Evolutionary conservation across 2,113 vertebrate species (phyloP).

Genomic region (Epinephelus cyanopodus): DNA sequence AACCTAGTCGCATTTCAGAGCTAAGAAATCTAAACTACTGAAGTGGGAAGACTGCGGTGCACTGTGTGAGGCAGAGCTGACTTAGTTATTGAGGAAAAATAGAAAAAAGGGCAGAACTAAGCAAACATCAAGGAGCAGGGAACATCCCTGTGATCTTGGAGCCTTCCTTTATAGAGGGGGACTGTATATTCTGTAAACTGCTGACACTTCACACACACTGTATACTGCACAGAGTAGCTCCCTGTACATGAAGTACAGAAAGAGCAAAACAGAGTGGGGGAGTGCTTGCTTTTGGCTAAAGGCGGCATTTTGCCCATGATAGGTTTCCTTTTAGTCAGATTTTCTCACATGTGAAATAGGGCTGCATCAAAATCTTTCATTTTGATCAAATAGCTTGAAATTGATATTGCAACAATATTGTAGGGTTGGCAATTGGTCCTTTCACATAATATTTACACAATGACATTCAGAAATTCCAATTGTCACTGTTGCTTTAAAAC

Average conservation of each 20-base stretch:
- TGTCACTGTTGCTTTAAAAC: too few relatives aligned
- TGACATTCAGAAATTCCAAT: too few relatives aligned
- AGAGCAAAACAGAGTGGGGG: neutral
- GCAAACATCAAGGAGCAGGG: constrained; percentile 60
- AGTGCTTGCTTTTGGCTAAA: constrained; percentile 2
- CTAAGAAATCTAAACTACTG: neutral
- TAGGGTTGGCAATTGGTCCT: too few relatives aligned
- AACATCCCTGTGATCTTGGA: constrained; percentile 63
- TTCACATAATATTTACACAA: too few relatives aligned
- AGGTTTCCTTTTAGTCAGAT: constrained; percentile 9
- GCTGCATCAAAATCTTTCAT: too few relatives aligned
- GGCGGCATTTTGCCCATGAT: constrained; percentile 6
- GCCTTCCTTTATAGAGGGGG: constrained; percentile 38
- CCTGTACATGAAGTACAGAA: neutral
- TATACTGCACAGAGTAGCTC: constrained; percentile 10
- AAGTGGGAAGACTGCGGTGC: constrained; percentile 17
- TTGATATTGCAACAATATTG: too few relatives aligned
- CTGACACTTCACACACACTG: constrained; percentile 55
- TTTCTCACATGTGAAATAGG: neutral
- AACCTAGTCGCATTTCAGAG: constrained; percentile 14
- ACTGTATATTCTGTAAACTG: constrained; percentile 65
- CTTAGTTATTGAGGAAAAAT: constrained; percentile 31
- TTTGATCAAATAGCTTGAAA: too few relatives aligned
- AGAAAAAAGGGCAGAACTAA: constrained; percentile 40
- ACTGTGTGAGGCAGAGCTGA: constrained; percentile 1